Percentiles rank a stretch among this genome's conserved stretches.
Evolutionary conservation across 2,113 vertebrate species (phyloP).

Genomic region (Trichomycterus rosablanca): DNA sequence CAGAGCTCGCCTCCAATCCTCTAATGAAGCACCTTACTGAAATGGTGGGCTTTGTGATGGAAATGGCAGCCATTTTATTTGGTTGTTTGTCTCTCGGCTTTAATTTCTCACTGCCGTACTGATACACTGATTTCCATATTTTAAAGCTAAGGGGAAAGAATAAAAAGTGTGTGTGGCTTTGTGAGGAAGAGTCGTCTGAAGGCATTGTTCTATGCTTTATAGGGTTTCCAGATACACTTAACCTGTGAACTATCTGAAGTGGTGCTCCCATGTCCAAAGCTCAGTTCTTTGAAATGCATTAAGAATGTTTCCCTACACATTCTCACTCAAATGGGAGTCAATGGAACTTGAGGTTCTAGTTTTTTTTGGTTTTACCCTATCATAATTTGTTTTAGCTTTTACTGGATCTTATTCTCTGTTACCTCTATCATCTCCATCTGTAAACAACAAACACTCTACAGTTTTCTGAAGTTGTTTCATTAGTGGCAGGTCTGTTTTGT

Average conservation of each 20-base stretch:
- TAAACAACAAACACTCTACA: no score
- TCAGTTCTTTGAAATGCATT: slow-evolving; percentile 15
- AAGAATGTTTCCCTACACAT: not conserved
- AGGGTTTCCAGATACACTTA: slow-evolving; percentile 43
- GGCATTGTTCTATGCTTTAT: slow-evolving; percentile 32
- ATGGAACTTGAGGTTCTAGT: no score
- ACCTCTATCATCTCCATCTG: no score
- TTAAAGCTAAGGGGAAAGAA: not conserved
- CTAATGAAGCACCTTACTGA: slow-evolving; percentile 79
- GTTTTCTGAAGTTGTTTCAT: no score
- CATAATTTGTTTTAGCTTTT: not conserved
- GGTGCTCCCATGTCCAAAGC: slow-evolving; percentile 12
- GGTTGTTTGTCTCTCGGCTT: slow-evolving; percentile 30
- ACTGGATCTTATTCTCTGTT: not conserved
- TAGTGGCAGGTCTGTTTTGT: no score
- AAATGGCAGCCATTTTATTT: slow-evolving; percentile 62
- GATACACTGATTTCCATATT: no score
- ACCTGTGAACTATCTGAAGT: slow-evolving; percentile 37
- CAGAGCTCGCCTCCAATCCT: slow-evolving; percentile 75
- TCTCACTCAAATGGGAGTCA: not conserved
- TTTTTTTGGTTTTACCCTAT: no score
- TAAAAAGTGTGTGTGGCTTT: slow-evolving; percentile 33
- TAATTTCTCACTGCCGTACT: no score
- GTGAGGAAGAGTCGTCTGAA: slow-evolving; percentile 39
- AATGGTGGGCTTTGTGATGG: slow-evolving; percentile 73